Base-by-base conservation (phyloP, 1,140 invertebrate species). In the Triops longicaudatus region DNA sequence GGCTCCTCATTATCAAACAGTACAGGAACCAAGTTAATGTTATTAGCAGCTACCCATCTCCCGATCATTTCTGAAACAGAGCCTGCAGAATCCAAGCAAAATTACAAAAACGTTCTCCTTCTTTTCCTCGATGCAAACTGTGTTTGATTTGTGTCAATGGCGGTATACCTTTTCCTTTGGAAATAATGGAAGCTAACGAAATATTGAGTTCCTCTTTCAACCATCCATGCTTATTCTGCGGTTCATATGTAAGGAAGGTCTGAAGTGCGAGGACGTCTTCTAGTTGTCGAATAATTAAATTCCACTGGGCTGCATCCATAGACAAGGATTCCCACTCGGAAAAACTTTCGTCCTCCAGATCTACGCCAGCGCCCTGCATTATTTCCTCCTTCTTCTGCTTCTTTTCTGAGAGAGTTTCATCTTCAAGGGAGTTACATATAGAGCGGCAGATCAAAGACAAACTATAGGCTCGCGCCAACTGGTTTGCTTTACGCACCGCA, bases 261-360 rank as follows among this genome's bases (percentile, higher is more conserved):
- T 90, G 90, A 6, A 98, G 84, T 74, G 93, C 86, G 6, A 93
- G 88, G 44, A 96, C 88, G 84, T 97, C 94, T 83, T 97, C 95
- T 77, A 97, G 86, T 85, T 96, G 95, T 78, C 91, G 92, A 26
- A 94, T 91, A 10, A 97, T 84, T 37, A 95, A 83, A 26, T 91
- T 91, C 91, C 95, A 97, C 82, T 92, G 89, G 77, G 93, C 91
- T 80, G 90, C 89, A 82, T 97, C 94, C 78, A 91, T 88, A 17
- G 92, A 92, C 26, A 96, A 87, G 77, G 90, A 90, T 84, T 96
- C 94, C 92, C 92, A 96, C 37, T 90, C 88, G 73, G 86, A 86
- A 17, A 79, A 41, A 63, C 50, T 63, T 41, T 78, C 74, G 26
- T 78, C 81, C 2, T 79, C 79, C 14, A 75, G 78, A 75, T 79